Evolutionary conservation across 2,888 invertebrate species (phyloP).

Genomic region (Emmelina monodactyla): DNA sequence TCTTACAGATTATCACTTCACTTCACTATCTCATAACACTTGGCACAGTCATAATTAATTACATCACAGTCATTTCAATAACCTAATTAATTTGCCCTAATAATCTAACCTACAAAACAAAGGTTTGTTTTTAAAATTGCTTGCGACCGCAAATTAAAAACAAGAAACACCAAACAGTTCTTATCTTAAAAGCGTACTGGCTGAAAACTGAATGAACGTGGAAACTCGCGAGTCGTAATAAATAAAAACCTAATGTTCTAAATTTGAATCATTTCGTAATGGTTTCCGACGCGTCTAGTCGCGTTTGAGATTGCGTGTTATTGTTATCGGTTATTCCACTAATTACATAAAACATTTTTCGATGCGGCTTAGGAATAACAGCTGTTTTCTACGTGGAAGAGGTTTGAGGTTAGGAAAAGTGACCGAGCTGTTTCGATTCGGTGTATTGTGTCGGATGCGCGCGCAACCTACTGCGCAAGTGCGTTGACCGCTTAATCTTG

Average conservation of each 20-base stretch:
- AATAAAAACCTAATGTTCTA: constrained; percentile 41
- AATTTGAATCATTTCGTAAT: constrained; percentile 57
- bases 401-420: constrained; percentile 55
- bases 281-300: constrained; percentile 34
- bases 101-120: constrained; percentile 4
- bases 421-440: constrained; percentile 52
- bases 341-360: constrained; percentile 20
- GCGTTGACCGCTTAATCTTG: constrained; percentile 26
- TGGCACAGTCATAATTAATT: constrained; percentile 29
- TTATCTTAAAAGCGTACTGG: constrained; percentile 26
- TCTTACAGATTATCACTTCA: constrained; percentile 20
- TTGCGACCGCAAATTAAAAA: constrained; percentile 9
- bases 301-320: constrained; percentile 19
- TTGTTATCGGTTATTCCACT: constrained; percentile 23
- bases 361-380: constrained; percentile 27
- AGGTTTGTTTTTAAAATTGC: constrained; percentile 13
- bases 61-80: constrained; percentile 21
- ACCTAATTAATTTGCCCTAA: constrained; percentile 8
- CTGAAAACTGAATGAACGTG: constrained; percentile 56
- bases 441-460: constrained; percentile 39
- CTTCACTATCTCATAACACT: constrained; percentile 17
- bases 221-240: constrained; percentile 47
- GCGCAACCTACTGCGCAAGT: constrained; percentile 37
- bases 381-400: constrained; percentile 51
- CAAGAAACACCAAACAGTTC: constrained; percentile 21